phyloP scores from a whole-genome alignment of 1,140 invertebrate species.

The Drosophila nikananu region DNA sequence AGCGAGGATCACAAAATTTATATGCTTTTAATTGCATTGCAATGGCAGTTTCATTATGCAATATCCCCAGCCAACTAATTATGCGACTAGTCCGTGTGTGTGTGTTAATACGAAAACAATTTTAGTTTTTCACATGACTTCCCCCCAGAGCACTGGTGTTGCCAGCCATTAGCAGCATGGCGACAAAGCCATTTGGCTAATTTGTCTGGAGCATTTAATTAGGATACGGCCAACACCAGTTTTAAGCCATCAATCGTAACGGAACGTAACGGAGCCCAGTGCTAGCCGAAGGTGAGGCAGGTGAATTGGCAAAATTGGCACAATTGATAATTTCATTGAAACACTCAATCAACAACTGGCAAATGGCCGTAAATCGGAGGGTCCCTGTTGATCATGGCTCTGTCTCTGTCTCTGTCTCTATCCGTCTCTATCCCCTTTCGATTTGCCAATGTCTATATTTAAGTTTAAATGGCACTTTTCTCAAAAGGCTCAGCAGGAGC shows the following conservation, averaged over 20 bases:
- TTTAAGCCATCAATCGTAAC: constrained; percentile 5
- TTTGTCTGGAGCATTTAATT: constrained; percentile 41
- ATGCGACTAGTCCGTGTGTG: constrained; percentile 34
- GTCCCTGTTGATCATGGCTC: constrained; percentile 5
- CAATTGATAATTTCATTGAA: constrained; percentile 82
- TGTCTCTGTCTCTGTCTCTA: background rate
- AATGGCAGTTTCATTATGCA: constrained; percentile 73
- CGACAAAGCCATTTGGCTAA: constrained; percentile 49
- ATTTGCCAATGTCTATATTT: constrained; percentile 77
- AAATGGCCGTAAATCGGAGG: constrained; percentile 75
- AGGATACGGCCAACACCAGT: constrained; percentile 7
- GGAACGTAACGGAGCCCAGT: too few species aligned
- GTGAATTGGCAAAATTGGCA: constrained; percentile 70
- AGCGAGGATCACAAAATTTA: constrained; percentile 58
- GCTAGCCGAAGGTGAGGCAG: constrained; percentile 10
- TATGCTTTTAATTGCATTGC: constrained; percentile 77
- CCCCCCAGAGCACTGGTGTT: constrained; percentile 8
- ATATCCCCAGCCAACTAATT: constrained; percentile 51
- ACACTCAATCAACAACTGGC: constrained; percentile 77
- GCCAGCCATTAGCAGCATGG: constrained; percentile 20
- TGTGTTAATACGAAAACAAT: constrained; percentile 55
- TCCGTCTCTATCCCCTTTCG: constrained; percentile 3
- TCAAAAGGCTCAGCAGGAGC: constrained; percentile 69
- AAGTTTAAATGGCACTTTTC: constrained; percentile 83
- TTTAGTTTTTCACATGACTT: constrained; percentile 44